Conservation (phyloP, 1,140 invertebrate genomes). For the Manduca sexta region DNA sequence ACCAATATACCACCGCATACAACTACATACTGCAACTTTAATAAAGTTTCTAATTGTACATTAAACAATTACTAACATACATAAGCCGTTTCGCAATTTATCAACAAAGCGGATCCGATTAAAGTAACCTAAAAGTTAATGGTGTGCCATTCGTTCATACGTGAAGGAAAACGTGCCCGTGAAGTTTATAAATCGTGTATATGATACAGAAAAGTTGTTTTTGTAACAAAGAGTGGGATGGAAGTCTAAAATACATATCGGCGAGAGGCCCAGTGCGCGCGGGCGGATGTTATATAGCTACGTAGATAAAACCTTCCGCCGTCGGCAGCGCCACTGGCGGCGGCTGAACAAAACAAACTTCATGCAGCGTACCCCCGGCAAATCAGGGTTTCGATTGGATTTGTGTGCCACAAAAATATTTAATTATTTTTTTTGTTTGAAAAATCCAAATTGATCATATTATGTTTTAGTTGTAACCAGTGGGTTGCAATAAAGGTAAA, state of each 20-base stretch:
- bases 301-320: conserved; percentile 72
- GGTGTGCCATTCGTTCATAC: conserved; percentile 7
- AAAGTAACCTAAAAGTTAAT: conserved; percentile 38
- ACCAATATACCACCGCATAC: conserved; percentile 32
- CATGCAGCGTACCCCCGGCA: conserved; percentile 55
- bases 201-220: conserved; percentile 64
- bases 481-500: too few relatives aligned
- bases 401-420: conserved; percentile 2
- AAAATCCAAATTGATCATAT: neutral
- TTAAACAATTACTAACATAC: conserved; percentile 30
- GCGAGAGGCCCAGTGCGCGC: conserved; percentile 65
- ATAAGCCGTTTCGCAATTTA: conserved; percentile 34
- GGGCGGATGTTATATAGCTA: conserved; percentile 70
- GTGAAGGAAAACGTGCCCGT: conserved; percentile 48
- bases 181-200: conserved; percentile 31
- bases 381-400: conserved; percentile 32
- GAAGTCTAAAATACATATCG: conserved; percentile 56
- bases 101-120: conserved; percentile 28
- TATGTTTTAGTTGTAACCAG: neutral
- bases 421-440: conserved; percentile 8
- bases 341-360: conserved; percentile 52
- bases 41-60: conserved; percentile 41
- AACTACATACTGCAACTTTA: conserved; percentile 33
- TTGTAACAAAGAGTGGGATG: conserved; percentile 51
- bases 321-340: conserved; percentile 54